phyloP scores from a whole-genome alignment of 2,113 vertebrate genomes.

The Pheucticus melanocephalus region DNA sequence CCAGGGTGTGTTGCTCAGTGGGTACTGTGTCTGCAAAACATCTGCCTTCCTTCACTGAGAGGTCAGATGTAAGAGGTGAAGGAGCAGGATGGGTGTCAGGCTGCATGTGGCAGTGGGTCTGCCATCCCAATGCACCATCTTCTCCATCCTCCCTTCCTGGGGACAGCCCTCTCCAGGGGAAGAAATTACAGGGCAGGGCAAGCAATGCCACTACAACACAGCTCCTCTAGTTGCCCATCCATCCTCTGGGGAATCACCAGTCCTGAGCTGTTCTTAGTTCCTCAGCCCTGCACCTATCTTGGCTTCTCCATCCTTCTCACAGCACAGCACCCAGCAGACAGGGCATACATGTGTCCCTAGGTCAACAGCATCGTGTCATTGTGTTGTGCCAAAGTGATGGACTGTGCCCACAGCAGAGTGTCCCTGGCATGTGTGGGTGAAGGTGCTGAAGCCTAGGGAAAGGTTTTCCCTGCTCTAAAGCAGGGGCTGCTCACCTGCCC shows the following conservation, averaged over 20 bases:
- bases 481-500: neutral
- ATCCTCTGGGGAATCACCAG: neutral
- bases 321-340: neutral
- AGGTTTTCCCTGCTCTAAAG: neutral
- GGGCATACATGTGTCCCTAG: fast-evolving
- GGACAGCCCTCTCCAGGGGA: neutral
- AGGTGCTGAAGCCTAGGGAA: neutral
- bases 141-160: neutral
- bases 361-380: fast-evolving
- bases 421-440: neutral
- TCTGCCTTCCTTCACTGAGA: neutral
- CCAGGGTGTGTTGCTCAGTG: neutral
- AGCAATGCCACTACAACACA: neutral
- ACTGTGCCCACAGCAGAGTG: fast-evolving
- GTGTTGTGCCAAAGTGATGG: fast-evolving
- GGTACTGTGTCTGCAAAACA: neutral
- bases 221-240: neutral
- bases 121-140: neutral
- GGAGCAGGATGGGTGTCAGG: neutral
- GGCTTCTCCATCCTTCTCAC: neutral
- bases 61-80: neutral
- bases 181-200: neutral
- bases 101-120: neutral
- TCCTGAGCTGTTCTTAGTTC: neutral
- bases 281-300: fast-evolving